Base-by-base conservation (phyloP, 2,888 invertebrate genomes). In the Oxytorus armatus region DNA sequence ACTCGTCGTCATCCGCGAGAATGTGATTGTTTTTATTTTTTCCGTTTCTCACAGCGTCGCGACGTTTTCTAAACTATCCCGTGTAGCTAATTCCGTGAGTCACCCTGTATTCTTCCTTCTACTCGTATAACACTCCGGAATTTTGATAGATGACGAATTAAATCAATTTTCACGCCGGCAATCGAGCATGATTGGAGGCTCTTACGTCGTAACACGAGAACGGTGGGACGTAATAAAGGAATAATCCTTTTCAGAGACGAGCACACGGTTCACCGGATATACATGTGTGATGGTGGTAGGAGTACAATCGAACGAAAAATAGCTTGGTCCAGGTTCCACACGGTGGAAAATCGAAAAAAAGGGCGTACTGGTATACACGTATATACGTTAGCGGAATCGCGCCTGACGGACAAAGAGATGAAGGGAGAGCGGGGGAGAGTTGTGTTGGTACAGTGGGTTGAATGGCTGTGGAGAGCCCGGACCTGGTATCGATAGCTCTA, bases 341-440 rank as follows among this genome's bases (percentile, higher is more conserved):
- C 72, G 74, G 11, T 66, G 81, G 73, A 79, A 81, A 74, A 79
- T 75, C 72, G 69, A 65, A 68, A 69, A 59, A 36, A 21, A 18
- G 36, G 23, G 42, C 42, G 5, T 1, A 25, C 23, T 23, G 23
- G 23, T 51, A 23, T 23, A 51, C 18, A 49, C 1, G 11, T 21
- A 11, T 11, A 21, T 51, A n/a, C 36, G 1, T 8, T n/a, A n/a
- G 29, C 5, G 1, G 1, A 25, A 55, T 65, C 18, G 65, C 29
- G n/a, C 29, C 44, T 14, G 51, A 42, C 16, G 29, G 53, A 61
- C 61, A 53, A 61, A 72, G 36, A 25, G 59, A 14, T 18, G 42
- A 25, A n/a, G 39, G 25, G 16, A n/a, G n/a, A n/a, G n/a, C n/a
- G 0, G 16, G 36, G 18, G 14, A 0, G 14, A 36, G 36, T 10